These are phyloP conservation scores for Drepana arcuata DNA, from an alignment of 1,140 invertebrate species.

Conservation along the genomic window DNA sequence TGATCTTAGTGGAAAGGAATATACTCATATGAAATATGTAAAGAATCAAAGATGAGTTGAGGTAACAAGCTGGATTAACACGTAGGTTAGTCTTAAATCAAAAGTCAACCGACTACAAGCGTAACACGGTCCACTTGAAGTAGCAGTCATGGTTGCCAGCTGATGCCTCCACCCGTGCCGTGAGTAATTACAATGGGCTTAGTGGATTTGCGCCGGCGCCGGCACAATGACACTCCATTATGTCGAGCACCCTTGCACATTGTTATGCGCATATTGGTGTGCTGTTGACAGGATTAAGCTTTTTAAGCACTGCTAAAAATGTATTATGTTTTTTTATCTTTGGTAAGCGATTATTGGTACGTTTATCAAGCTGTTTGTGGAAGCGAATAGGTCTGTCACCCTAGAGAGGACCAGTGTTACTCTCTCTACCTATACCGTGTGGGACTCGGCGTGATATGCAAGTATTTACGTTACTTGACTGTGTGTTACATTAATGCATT, in stretches of 20 bases:
- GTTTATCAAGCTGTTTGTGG: too few species aligned
- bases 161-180: constrained; percentile 18
- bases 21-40: background rate
- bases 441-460: too few species aligned
- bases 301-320: too few species aligned
- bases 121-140: constrained; percentile 17
- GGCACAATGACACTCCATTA: constrained; percentile 42
- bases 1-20: too few species aligned
- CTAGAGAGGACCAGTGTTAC: too few species aligned
- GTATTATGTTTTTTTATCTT: too few species aligned
- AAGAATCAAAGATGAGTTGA: background rate
- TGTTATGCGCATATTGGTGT: constrained; percentile 47
- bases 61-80: background rate
- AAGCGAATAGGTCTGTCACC: too few species aligned
- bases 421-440: too few species aligned
- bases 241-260: constrained; percentile 36
- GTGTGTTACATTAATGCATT: too few species aligned
- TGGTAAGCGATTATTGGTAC: too few species aligned
- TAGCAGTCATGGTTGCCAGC: constrained; percentile 34
- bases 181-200: constrained; percentile 36
- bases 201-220: constrained; percentile 21
- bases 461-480: too few species aligned
- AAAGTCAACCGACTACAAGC: constrained; percentile 7
- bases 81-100: background rate
- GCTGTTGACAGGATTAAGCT: constrained; percentile 25